Percentiles rank a stretch among this genome's conserved stretches.
Evolutionary conservation across 2,113 vertebrate genomes (phyloP).

Genomic region (Anolis sagrei): DNA sequence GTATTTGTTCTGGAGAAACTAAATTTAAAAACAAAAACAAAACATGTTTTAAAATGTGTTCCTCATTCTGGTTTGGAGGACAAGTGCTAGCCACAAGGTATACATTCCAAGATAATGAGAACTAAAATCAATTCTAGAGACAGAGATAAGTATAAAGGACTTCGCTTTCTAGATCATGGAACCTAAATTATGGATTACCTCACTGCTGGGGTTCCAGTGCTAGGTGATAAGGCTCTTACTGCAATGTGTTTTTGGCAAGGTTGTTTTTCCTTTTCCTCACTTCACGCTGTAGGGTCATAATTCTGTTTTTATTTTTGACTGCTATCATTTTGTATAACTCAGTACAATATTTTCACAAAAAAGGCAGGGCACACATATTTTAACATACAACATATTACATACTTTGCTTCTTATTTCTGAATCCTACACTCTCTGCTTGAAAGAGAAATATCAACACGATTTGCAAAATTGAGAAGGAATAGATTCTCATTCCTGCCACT

Average conservation of each 20-base stretch:
- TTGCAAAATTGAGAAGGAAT: not conserved
- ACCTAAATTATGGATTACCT: not conserved
- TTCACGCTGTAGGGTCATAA: not conserved
- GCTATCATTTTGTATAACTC: not conserved
- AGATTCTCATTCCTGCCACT: not conserved
- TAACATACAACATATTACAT: too few species aligned
- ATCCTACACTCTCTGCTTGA: not conserved
- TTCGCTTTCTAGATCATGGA: not conserved
- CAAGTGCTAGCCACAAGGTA: not conserved
- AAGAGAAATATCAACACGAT: not conserved
- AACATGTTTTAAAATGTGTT: not conserved
- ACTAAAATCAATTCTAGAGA: not conserved
- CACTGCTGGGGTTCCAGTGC: too few species aligned
- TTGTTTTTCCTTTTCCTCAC: not conserved
- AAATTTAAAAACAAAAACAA: too few species aligned
- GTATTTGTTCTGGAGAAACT: too few species aligned
- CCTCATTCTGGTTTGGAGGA: not conserved
- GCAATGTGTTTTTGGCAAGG: not conserved
- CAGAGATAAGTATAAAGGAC: not conserved
- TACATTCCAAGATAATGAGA: not conserved
- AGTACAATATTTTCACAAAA: not conserved
- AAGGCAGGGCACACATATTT: not conserved
- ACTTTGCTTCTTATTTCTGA: not conserved
- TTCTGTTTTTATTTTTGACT: not conserved
- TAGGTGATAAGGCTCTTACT: not conserved